Percentiles rank a stretch among this genome's conserved stretches.
These are phyloP conservation scores for Apantesis nais DNA, from an alignment of 2,888 invertebrate species.

Conservation along the genomic window DNA sequence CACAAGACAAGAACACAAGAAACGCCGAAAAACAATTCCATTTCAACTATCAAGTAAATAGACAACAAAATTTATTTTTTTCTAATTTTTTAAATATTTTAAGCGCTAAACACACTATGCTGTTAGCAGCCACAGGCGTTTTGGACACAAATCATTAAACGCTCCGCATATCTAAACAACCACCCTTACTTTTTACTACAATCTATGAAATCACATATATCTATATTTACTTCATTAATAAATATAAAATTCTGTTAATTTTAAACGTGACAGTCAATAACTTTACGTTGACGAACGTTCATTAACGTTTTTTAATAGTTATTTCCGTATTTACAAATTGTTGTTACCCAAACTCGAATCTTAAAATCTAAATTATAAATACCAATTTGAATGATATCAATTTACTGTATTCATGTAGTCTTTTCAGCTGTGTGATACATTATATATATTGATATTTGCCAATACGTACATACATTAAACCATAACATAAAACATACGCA, in stretches of 20 bases:
- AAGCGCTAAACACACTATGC: neutral
- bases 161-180: neutral
- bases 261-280: slow-evolving; percentile 8
- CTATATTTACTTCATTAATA: slow-evolving; percentile 12
- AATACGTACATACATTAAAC: no score
- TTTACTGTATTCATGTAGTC: neutral
- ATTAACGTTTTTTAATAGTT: slow-evolving; percentile 40
- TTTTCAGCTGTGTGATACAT: neutral
- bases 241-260: slow-evolving; percentile 19
- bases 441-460: neutral
- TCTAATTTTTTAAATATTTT: neutral
- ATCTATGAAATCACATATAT: slow-evolving; percentile 7
- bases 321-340: slow-evolving; percentile 9
- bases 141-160: neutral
- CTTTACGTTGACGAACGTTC: slow-evolving; percentile 22
- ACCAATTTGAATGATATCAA: neutral
- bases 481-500: neutral
- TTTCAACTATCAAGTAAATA: no score
- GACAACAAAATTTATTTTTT: no score
- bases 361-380: neutral
- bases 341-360: slow-evolving; percentile 5
- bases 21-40: no score
- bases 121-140: neutral
- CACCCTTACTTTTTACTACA: slow-evolving; percentile 12
- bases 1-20: no score